A percentile compares a stretch with the other conserved stretches of the same genome.
These are phyloP conservation scores for Cichlasoma orientale DNA, from an alignment of 2,797 vertebrate species.

Conservation along the genomic window DNA sequence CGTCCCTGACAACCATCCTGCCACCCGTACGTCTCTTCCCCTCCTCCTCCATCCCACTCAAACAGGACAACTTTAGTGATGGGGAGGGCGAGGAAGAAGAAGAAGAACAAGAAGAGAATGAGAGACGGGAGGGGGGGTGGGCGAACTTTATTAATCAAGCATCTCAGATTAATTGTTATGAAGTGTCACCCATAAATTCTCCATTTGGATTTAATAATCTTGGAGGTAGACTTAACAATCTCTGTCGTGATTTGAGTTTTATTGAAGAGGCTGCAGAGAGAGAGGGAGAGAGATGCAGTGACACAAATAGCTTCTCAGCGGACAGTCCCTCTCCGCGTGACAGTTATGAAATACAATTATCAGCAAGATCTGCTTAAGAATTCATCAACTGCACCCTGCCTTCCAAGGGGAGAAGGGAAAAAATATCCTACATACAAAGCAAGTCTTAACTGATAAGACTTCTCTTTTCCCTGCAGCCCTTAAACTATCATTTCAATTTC, in stretches of 20 bases:
- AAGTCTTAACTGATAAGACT: conserved; percentile 79
- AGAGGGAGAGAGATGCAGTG: conserved; percentile 72
- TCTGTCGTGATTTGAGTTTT: conserved; percentile 88
- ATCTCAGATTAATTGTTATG: conserved; percentile 95
- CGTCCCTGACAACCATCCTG: conserved; percentile 84
- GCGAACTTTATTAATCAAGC: conserved; percentile 92
- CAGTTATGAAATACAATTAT: conserved; percentile 99
- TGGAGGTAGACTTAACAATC: conserved; percentile 88
- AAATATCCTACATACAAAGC: conserved; percentile 69
- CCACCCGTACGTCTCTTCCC: conserved; percentile 67
- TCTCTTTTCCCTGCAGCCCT: conserved; percentile 67
- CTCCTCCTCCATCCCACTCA: conserved; percentile 72
- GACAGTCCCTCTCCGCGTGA: conserved; percentile 89
- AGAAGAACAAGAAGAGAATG: neutral
- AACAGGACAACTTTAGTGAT: conserved; percentile 75
- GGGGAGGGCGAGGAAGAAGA: conserved; percentile 45
- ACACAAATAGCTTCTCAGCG: conserved; percentile 91
- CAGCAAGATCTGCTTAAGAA: conserved; percentile 96
- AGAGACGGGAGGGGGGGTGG: conserved; percentile 36
- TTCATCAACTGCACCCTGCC: conserved; percentile 81
- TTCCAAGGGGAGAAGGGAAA: conserved; percentile 64
- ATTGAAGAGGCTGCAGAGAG: conserved; percentile 82
- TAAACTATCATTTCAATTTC: conserved; percentile 75
- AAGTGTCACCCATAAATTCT: conserved; percentile 94
- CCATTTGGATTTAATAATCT: conserved; percentile 93